phyloP scores from a whole-genome alignment of 2,113 vertebrate genomes.

The Physeter macrocephalus region DNA sequence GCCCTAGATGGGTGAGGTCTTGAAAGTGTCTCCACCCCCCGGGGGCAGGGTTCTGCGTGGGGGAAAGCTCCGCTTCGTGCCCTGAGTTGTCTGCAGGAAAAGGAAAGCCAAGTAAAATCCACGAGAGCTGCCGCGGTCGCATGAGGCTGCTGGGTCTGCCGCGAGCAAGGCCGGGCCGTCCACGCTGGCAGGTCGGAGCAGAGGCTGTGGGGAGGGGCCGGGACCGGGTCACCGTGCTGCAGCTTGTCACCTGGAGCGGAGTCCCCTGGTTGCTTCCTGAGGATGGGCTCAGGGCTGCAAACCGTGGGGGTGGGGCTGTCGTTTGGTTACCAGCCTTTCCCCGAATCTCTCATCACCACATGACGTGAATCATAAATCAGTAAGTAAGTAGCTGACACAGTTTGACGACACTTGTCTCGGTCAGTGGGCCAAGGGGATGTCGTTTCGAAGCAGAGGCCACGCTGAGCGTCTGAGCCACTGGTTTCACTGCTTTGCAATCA shows the following conservation, averaged over 20 bases:
- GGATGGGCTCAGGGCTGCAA: background rate
- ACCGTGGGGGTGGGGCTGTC: background rate
- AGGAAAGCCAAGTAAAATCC: background rate
- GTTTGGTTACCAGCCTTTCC: background rate
- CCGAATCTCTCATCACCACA: background rate
- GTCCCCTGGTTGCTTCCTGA: background rate
- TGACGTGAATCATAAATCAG: accelerated
- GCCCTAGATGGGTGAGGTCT: background rate
- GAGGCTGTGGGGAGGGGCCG: too few species aligned
- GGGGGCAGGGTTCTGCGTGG: too few species aligned
- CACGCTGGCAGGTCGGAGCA: accelerated
- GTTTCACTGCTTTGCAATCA: background rate
- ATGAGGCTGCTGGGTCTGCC: too few species aligned
- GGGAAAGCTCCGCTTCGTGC: background rate
- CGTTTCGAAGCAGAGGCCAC: background rate
- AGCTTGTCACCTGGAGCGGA: background rate
- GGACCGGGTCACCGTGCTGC: accelerated
- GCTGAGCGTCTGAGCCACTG: background rate
- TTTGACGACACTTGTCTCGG: accelerated
- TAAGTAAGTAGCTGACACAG: accelerated
- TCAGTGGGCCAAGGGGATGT: too few species aligned
- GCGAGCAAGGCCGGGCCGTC: too few species aligned
- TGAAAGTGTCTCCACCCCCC: background rate
- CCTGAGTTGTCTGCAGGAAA: background rate
- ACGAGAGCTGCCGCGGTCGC: accelerated